Evolutionary conservation across 2,113 vertebrate genomes (phyloP), one percentile per base, ranked within the genome.

Genomic region (Pachypanchax playfairii): DNA sequence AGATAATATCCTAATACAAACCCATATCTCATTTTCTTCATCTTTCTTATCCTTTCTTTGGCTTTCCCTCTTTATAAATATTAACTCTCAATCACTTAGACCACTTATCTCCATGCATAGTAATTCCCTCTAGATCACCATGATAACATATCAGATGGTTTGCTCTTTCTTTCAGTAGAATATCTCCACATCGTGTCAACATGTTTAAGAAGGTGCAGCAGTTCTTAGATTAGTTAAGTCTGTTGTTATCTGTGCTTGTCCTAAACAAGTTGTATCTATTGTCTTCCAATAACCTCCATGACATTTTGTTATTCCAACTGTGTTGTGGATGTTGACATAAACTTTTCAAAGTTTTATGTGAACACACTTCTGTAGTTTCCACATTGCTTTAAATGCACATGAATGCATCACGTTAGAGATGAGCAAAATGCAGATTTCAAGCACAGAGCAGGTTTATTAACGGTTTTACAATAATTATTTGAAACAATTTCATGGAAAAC

Each of bases 61-160:
- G 24, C 61, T 72, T 38, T n/a, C 49, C 41, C 46, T 57, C 28
- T 67, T 78, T 78, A 65, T 84, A 62, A 75, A 82, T 82, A 73
- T 80, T 78, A 80, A 82, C 44, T 71, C 49, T 64, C 75, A 54
- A 82, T 79, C 69, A 70, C 63, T 65, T 50, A 41, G 44, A 42
- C 51, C 38, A 64, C 75, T 83, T 82, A 85, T 80, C 79, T 76
- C 10, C 58, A 28, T 29, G 39, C 56, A 65, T 62, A 57, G 68
- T 68, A 71, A 70, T 42, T 56, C 38, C 28, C 63, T 42, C 59
- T 26, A 18, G 79, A 38, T 80, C 54, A 39, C 58, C 59, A 31
- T 70, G 70, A 82, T 79, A 46, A 50, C 49, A 65, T 38, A 58
- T 75, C 43, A 47, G 59, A 69, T 35, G 48, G 20, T 64, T 57